A percentile compares a stretch with the other conserved stretches of the same genome.
Evolutionary conservation across 2,113 vertebrate species (phyloP).

Genomic region (Petromus typicus): DNA sequence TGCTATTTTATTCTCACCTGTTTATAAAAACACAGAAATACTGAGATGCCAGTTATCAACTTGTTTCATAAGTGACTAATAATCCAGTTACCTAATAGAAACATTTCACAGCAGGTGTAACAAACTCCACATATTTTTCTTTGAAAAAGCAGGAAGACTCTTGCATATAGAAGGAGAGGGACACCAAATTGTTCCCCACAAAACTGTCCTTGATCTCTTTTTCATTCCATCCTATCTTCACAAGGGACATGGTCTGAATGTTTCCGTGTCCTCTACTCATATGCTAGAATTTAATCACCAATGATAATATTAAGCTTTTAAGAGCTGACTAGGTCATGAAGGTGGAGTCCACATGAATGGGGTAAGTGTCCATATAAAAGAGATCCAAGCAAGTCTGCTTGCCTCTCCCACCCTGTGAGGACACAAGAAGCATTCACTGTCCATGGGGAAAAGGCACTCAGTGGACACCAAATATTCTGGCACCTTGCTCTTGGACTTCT

Average conservation of each 20-base stretch:
- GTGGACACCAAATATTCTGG: neutral
- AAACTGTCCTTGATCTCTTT: neutral
- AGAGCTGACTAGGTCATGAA: neutral
- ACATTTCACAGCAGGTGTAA: neutral
- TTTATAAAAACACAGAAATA: constrained; percentile 20
- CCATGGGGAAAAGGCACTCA: neutral
- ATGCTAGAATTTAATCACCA: neutral
- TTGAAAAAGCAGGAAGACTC: constrained; percentile 37
- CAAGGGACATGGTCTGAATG: neutral
- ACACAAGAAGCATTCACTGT: neutral
- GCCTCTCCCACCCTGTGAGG: neutral
- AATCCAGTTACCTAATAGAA: constrained; percentile 55
- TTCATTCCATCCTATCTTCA: neutral
- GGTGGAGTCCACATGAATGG: neutral
- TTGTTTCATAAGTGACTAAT: constrained; percentile 3
- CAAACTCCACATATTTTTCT: constrained; percentile 12
- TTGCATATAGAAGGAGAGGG: neutral
- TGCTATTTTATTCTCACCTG: constrained; percentile 20
- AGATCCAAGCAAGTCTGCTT: neutral
- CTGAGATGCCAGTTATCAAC: constrained; percentile 32
- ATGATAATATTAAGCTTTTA: neutral
- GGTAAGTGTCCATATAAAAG: neutral
- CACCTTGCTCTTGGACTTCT: neutral
- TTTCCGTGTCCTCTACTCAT: neutral
- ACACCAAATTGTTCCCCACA: neutral